These are phyloP conservation scores for Drosophila atripex DNA, from an alignment of 2,888 invertebrate genomes.

Conservation along the genomic window DNA sequence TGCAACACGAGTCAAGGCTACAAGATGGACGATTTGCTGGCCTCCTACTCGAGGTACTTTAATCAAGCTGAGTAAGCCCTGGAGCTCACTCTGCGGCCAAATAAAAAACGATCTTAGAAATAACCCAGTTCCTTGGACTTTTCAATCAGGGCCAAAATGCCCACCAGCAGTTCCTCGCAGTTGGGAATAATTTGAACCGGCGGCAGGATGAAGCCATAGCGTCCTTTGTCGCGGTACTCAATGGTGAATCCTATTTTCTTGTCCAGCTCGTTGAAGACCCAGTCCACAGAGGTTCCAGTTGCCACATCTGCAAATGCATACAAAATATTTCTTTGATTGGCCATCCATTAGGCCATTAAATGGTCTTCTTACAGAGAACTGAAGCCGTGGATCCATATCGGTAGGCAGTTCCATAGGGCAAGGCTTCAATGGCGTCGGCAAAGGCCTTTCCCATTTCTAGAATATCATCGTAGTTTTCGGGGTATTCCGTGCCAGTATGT, in stretches of 20 bases:
- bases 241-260: conserved; percentile 85
- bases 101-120: conserved; percentile 61
- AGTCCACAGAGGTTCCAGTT: conserved; percentile 85
- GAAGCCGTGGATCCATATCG: conserved; percentile 85
- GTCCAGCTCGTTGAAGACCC: conserved; percentile 85
- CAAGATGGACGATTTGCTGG: conserved; percentile 98
- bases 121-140: conserved; percentile 85
- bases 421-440: conserved; percentile 84
- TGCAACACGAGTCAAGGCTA: conserved; percentile 97
- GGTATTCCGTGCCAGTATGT: conserved; percentile 80
- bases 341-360: fast-evolving
- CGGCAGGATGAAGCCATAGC: conserved; percentile 89
- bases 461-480: conserved; percentile 84
- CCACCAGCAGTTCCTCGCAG: conserved; percentile 86
- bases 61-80: conserved; percentile 38
- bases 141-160: conserved; percentile 85
- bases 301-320: conserved; percentile 80
- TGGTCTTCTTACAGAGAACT: conserved; percentile 84
- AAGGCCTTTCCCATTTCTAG: conserved; percentile 85
- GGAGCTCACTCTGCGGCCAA: background rate
- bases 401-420: conserved; percentile 84
- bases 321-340: background rate
- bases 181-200: conserved; percentile 87
- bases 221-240: conserved; percentile 88
- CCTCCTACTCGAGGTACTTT: conserved; percentile 91